These are phyloP conservation scores for Tragelaphus scriptus DNA, from an alignment of 2,113 vertebrate species.

Conservation along the genomic window DNA sequence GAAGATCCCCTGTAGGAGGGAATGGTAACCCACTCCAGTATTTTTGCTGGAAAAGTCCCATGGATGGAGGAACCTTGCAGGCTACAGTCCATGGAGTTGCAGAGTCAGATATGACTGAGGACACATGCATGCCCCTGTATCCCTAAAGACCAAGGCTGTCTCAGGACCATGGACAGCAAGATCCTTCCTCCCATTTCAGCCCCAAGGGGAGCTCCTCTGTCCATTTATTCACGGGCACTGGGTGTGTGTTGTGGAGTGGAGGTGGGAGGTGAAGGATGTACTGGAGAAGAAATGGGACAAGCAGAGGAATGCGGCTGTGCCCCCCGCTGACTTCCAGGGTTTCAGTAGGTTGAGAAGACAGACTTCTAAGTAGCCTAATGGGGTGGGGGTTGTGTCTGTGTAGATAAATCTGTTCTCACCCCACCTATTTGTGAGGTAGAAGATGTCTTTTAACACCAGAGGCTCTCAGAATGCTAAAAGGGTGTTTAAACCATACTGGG, in stretches of 20 bases:
- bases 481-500: constrained; percentile 37
- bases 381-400: constrained; percentile 17
- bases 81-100: not conserved
- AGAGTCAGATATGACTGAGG: not conserved
- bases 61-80: not conserved
- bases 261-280: not conserved
- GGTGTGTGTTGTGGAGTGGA: not conserved
- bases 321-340: not conserved
- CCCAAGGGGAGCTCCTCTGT: not conserved
- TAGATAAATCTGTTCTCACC: constrained; percentile 41
- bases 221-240: not conserved
- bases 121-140: not conserved
- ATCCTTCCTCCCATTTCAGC: not conserved
- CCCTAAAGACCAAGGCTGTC: not conserved
- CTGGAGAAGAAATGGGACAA: not conserved
- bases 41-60: not conserved
- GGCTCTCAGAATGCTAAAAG: constrained; percentile 52
- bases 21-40: not conserved
- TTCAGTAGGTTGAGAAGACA: constrained; percentile 5
- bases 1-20: not conserved
- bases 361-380: not conserved
- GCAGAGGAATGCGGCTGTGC: not conserved
- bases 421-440: constrained; percentile 20
- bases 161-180: constrained; percentile 41
- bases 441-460: constrained; percentile 33